Percentiles rank a stretch among this genome's conserved stretches.
phyloP scores from a whole-genome alignment of 2,888 invertebrate species.

The Latrodectus hesperus region DNA sequence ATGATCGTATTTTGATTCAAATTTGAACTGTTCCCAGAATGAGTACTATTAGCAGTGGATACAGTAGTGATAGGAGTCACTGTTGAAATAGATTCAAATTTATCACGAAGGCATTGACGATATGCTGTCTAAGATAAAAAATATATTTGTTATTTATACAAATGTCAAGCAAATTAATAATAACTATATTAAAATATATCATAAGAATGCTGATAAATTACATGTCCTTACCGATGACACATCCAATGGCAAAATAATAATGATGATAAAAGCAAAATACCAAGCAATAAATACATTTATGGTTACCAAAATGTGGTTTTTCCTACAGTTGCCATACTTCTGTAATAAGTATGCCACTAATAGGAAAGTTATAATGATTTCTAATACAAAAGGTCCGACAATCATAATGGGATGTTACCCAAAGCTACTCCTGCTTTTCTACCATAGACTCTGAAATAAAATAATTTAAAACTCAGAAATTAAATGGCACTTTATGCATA shows the following conservation, averaged over 20 bases:
- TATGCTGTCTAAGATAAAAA: conserved; percentile 83
- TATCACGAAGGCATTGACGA: conserved; percentile 82
- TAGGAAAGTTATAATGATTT: conserved; percentile 85
- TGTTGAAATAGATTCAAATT: conserved; percentile 12
- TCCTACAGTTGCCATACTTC: conserved; percentile 95
- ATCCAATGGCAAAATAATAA: conserved; percentile 97
- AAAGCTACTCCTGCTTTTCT: background rate
- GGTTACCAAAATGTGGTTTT: conserved; percentile 94
- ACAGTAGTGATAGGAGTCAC: conserved; percentile 10
- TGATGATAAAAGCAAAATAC: conserved; percentile 98
- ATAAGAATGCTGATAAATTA: background rate
- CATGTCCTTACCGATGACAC: conserved; percentile 90
- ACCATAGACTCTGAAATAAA: too few relatives aligned
- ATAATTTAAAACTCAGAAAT: too few relatives aligned
- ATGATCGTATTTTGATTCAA: conserved; percentile 17
- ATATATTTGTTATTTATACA: background rate
- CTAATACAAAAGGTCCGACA: conserved; percentile 81
- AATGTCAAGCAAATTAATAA: background rate
- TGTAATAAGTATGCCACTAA: conserved; percentile 87
- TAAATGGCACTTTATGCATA: too few relatives aligned
- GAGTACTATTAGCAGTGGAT: conserved; percentile 33
- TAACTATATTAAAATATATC: conserved; percentile 27
- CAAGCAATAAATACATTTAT: conserved; percentile 95
- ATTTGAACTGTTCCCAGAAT: conserved; percentile 30
- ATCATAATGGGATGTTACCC: conserved; percentile 49